Evolutionary conservation across 2,113 vertebrate genomes (phyloP).

Genomic region (Isichthys henryi): DNA sequence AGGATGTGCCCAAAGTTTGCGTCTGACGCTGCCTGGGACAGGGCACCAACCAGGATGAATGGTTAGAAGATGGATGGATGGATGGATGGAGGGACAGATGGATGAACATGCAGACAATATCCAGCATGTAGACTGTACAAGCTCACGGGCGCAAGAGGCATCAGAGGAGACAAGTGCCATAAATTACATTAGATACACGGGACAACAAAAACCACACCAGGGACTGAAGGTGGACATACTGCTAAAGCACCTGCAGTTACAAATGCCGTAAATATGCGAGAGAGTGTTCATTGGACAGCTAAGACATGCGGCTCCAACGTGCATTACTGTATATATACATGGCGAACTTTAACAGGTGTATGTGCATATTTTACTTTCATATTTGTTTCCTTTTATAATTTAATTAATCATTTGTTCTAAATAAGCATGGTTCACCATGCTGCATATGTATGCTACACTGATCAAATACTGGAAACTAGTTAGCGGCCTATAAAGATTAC

Average conservation of each 20-base stretch:
- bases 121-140: not conserved
- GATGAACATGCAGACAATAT: not conserved
- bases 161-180: constrained; percentile 2
- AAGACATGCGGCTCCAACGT: not conserved
- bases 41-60: not conserved
- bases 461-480: not conserved
- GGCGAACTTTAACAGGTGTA: not conserved
- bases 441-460: not conserved
- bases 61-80: not conserved
- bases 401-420: not conserved
- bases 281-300: not conserved
- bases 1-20: not conserved
- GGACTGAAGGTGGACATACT: not conserved
- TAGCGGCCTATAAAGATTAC: not conserved
- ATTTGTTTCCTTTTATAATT: not conserved
- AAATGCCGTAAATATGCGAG: not conserved
- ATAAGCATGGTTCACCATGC: not conserved
- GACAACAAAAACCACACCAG: not conserved
- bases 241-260: not conserved
- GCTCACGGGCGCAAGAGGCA: not conserved
- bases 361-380: not conserved
- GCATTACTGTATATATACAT: not conserved
- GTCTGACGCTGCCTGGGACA: not conserved
- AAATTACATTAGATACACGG: not conserved
- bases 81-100: not conserved